Conservation (phyloP, 2,888 invertebrate species). For the Gasteruption jaculator region DNA sequence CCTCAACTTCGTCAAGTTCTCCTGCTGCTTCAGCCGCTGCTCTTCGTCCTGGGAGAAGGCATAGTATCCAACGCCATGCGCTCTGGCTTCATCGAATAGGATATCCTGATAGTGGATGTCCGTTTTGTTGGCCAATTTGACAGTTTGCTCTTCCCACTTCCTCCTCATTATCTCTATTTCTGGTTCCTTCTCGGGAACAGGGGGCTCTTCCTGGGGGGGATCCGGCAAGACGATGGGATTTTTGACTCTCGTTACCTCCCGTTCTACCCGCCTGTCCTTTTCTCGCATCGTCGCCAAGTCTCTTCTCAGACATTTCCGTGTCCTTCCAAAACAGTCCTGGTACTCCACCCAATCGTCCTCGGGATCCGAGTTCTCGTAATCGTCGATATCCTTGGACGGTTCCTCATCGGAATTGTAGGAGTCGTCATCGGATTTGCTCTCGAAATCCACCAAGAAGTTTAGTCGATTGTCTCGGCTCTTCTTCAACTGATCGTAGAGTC, state of each 20-base stretch:
- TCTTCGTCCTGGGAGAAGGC: conserved; percentile 83
- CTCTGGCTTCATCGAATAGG: conserved; percentile 85
- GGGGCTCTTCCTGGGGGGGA: conserved; percentile 11
- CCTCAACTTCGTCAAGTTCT: conserved; percentile 67
- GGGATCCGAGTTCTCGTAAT: conserved; percentile 35
- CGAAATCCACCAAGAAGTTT: conserved; percentile 44
- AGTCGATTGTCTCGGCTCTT: conserved; percentile 35
- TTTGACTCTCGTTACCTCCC: conserved; percentile 29
- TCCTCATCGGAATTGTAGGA: conserved; percentile 23
- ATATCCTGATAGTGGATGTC: conserved; percentile 91
- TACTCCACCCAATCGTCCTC: conserved; percentile 75
- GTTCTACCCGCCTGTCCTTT: conserved; percentile 56
- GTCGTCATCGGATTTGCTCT: conserved; percentile 36
- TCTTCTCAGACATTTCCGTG: conserved; percentile 74
- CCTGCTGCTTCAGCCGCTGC: conserved; percentile 75
- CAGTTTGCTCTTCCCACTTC: conserved; percentile 86
- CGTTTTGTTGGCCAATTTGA: conserved; percentile 65
- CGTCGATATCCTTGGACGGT: conserved; percentile 29
- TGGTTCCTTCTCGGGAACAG: conserved; percentile 33
- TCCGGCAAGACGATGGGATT: conserved; percentile 13
- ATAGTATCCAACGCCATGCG: conserved; percentile 90
- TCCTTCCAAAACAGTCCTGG: conserved; percentile 81
- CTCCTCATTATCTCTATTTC: conserved; percentile 65
- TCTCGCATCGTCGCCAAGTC: conserved; percentile 67
- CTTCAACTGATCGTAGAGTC: conserved; percentile 40